Base-by-base conservation (phyloP, 2,113 vertebrate genomes). In the Emydura subglobosa region DNA sequence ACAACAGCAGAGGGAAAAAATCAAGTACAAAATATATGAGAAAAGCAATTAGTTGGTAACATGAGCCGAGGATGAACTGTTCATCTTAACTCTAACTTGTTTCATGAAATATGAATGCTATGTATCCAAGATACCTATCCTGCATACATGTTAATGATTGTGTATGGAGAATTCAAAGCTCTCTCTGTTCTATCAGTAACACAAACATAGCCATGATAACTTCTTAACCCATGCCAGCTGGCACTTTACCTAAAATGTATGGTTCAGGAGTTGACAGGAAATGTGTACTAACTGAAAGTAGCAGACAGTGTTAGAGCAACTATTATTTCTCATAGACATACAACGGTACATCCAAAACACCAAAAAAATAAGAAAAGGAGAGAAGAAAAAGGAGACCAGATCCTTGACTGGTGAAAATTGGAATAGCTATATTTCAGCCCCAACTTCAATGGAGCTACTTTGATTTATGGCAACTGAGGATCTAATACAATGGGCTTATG, bases 401-500 rank as follows among this genome's bases (percentile, higher is more conserved):
- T 34, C 31, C 31, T 19, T 19, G 61, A 7, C 65, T 68, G 16
- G 59, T 88, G 65, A 83, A 17, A 83, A 95, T 92, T 95, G 91
- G 87, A 85, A 93, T 54, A 83, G 11, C 4, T 29, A 25, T 83
- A 2, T 78, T 55, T 93, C 68, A 80, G 74, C 65, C 54, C 74
- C 83, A 79, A 47, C 0, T 2, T 86, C 82, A 94, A 79, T 88
- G 53, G 59, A 84, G 88, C 95, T 92, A 83, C 79, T 51, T 68
- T 90, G 89, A n/a, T 95, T 95, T 94, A 79, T 68, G 83, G 92
- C 79, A 87, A 87, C 87, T 92, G 80, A 87, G 65, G 83, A 93
- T 50, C 54, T 79, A 57, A 95, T 34, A 34, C 19, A 21, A 31
- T 72, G 57, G 79, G 79, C 57, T 76, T 85, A 88, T 89, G 80